Evolutionary conservation across 1,140 invertebrate species (phyloP).

Genomic region (Holotrichia oblita): DNA sequence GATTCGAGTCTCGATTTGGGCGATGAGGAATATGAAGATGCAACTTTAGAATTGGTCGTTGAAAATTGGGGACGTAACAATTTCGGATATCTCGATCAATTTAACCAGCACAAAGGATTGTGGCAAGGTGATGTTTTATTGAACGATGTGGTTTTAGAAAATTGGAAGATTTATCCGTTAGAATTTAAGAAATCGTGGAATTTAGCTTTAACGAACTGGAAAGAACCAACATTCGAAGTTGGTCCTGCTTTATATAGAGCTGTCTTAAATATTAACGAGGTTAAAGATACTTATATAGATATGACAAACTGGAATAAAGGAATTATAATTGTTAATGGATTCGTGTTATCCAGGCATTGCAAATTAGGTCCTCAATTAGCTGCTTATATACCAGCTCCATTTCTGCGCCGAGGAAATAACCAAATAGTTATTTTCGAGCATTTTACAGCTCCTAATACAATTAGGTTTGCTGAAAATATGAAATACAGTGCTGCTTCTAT

Average conservation of each 20-base stretch:
- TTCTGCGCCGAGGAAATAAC: slow-evolving; percentile 66
- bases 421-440: slow-evolving; percentile 60
- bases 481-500: too few species aligned
- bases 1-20: slow-evolving; percentile 55
- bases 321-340: slow-evolving; percentile 71
- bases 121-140: slow-evolving; percentile 61
- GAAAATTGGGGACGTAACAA: slow-evolving; percentile 70
- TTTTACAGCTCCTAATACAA: too few species aligned
- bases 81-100: slow-evolving; percentile 61
- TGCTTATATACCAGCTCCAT: slow-evolving; percentile 68
- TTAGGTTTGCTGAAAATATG: too few species aligned
- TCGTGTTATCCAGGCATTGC: slow-evolving; percentile 70
- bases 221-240: slow-evolving; percentile 3
- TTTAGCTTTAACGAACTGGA: slow-evolving; percentile 48
- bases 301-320: slow-evolving; percentile 66
- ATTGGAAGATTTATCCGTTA: slow-evolving; percentile 65
- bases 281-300: slow-evolving; percentile 59
- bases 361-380: slow-evolving; percentile 67
- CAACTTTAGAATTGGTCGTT: slow-evolving; percentile 67
- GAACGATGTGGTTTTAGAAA: slow-evolving; percentile 57
- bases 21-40: slow-evolving; percentile 46
- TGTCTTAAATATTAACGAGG: slow-evolving; percentile 44
- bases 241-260: slow-evolving; percentile 49
- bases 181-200: slow-evolving; percentile 64
- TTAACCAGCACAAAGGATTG: slow-evolving; percentile 65